Conservation (phyloP, 37 sponge, comb jelly and placozoan genomes). For the Lycopodina hypogea region DNA sequence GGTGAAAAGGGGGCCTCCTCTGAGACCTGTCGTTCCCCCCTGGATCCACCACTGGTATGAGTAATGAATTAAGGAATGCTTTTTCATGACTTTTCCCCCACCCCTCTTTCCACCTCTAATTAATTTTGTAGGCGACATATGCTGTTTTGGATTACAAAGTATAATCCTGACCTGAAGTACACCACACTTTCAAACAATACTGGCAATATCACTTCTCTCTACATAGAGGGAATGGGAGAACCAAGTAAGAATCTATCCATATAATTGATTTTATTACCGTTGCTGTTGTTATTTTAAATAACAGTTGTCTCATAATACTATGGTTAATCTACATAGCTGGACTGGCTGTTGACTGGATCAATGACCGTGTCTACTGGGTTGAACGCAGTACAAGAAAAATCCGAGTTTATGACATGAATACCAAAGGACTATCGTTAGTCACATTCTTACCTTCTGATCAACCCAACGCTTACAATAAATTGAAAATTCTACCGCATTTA, state of each 20-base stretch:
- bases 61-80: too few species aligned
- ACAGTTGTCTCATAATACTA: neutral
- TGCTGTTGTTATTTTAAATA: neutral
- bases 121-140: neutral
- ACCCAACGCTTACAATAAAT: neutral
- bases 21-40: too few species aligned
- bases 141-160: neutral
- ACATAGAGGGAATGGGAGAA: neutral
- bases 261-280: neutral
- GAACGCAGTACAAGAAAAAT: neutral
- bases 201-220: neutral
- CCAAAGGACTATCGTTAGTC: neutral
- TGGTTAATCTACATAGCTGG: too few species aligned
- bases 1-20: too few species aligned
- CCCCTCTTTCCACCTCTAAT: too few species aligned
- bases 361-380: slow-evolving; percentile 50
- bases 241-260: slow-evolving; percentile 11
- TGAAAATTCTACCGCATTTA: slow-evolving; percentile 12
- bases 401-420: slow-evolving; percentile 15
- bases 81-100: too few species aligned
- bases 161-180: neutral
- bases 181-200: neutral
- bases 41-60: too few species aligned
- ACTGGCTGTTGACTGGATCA: slow-evolving; percentile 56
- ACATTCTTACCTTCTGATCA: neutral